Evolutionary conservation across 2,113 vertebrate species (phyloP), one percentile per base, ranked within the genome.

Genomic region (Butorides virescens): DNA sequence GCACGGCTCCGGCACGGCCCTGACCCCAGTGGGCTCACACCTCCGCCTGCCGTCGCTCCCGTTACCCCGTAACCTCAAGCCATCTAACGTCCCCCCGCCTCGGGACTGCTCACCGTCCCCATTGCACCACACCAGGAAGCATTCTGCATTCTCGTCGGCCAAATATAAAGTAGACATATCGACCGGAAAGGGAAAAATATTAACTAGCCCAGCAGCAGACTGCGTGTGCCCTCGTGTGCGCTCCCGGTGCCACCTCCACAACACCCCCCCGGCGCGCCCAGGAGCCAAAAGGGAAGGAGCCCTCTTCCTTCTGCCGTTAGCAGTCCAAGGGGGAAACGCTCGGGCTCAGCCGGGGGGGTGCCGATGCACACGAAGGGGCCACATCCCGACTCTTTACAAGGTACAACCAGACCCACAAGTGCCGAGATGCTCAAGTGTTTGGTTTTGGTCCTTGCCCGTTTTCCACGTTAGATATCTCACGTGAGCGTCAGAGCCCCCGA

Each of bases 61-160:
- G 26, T 36, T 1, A 5, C 46, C n/a, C 34, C 1, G 0, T 1
- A 32, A 17, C 87, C 79, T 59, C 52, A 6, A 8, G 82, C 9
- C 56, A 1, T 58, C 9, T 15, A 26, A 8, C 72, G 29, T 47
- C 42, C 50, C 59, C 46, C 27, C 0, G 8, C 89, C 81, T 8
- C 58, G 2, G 79, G 22, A 23, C 79, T 4, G 30, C 73, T 80
- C 49, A 0, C 66, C 27, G 89, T 49, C 78, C 88, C 88, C 65
- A 4, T 56, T 71, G 68, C 76, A 9, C 27, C 67, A 62, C 70
- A 74, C 2, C 0, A 55, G 88, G 71, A 93, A 66, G 70, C 39
- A 6, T 30, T 95, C 73, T 86, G 66, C 93, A 70, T 95, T 84
- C 34, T 67, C 90, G 81, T n/a, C 92, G 56, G 92, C 63, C 19